Evolutionary conservation across 1,140 invertebrate genomes (phyloP).

Genomic region (Drosophila bocqueti): DNA sequence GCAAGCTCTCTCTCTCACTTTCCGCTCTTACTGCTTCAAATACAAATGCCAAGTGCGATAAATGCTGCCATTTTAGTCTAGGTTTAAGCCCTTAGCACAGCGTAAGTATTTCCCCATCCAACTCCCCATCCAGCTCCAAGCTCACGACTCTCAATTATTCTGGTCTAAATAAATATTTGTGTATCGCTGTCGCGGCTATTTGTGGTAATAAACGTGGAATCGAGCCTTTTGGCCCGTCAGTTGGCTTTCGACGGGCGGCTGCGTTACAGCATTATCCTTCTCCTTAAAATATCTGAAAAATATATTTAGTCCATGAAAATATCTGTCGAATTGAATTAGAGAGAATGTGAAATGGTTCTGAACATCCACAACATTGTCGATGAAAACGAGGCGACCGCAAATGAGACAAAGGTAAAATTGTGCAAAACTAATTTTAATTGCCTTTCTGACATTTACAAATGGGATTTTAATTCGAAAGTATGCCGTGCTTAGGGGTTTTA

Average conservation of each 20-base stretch:
- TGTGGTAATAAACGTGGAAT: conserved; percentile 6
- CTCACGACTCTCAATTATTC: conserved; percentile 6
- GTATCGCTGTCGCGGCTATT: neutral
- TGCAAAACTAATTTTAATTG: conserved; percentile 18
- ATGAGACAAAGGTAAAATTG: conserved; percentile 49
- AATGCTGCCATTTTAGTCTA: conserved; percentile 8
- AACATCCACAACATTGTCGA: conserved; percentile 69
- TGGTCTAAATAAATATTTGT: neutral
- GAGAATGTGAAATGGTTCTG: conserved; percentile 57
- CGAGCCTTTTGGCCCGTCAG: conserved; percentile 31
- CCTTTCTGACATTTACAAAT: conserved; percentile 6
- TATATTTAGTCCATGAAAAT: neutral
- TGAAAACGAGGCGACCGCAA: conserved; percentile 27
- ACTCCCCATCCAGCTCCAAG: neutral
- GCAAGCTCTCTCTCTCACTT: conserved; percentile 29
- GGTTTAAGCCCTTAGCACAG: conserved; percentile 15
- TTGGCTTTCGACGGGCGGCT: conserved; percentile 17
- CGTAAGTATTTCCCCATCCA: conserved; percentile 32
- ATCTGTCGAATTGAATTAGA: conserved; percentile 29
- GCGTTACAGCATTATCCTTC: conserved; percentile 1
- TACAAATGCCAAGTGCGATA: neutral
- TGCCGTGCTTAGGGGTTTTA: neutral
- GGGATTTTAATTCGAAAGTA: conserved; percentile 10
- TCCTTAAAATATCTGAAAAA: neutral
- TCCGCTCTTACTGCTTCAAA: conserved; percentile 12